Evolutionary conservation across 2,797 vertebrate genomes (phyloP), one percentile per base, ranked within the genome.

Genomic region (Dendrocincla fuliginosa): DNA sequence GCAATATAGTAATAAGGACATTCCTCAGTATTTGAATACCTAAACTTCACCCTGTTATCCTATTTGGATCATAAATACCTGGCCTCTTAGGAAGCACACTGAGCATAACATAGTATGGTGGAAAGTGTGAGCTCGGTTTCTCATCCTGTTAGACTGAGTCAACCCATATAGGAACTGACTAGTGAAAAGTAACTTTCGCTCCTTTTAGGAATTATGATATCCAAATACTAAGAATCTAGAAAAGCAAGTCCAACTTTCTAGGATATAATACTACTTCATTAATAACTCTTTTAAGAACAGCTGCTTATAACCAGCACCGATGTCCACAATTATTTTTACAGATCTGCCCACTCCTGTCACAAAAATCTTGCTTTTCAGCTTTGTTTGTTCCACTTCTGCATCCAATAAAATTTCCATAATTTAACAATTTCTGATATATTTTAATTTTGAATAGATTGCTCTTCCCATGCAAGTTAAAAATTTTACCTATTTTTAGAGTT

Each of bases 401-500:
- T 16, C 11, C 32, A 84, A 16, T 8, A 42, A 55, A 35, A 8
- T 28, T 84, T 68, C 32, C 1, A 3, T n/a, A 68, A 41, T 63
- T 37, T 80, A 70, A 52, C 10, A 85, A 49, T 8, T 55, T 67
- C 57, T 68, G 23, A 71, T 71, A 50, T 27, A 57, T 49, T 70
- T 82, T 23, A 25, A 41, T 61, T 95, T 87, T 82, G 1, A 79
- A 52, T 22, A 67, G 19, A n/a, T 37, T 56, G 16, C 2, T 69
- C 8, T 74, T 87, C 13, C 33, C 24, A 52, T 10, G 5, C 24
- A 89, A 65, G 18, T 71, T 71, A 85, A 80, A 95, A 76, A 86
- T 59, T 89, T 96, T 86, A 92, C 94, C 90, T 93, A 35, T 33
- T 77, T 76, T 57, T 64, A 42, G 49, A 65, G n/a, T 5, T 75